Base-by-base conservation (phyloP, 2,888 invertebrate genomes). In the Emmelina monodactyla region DNA sequence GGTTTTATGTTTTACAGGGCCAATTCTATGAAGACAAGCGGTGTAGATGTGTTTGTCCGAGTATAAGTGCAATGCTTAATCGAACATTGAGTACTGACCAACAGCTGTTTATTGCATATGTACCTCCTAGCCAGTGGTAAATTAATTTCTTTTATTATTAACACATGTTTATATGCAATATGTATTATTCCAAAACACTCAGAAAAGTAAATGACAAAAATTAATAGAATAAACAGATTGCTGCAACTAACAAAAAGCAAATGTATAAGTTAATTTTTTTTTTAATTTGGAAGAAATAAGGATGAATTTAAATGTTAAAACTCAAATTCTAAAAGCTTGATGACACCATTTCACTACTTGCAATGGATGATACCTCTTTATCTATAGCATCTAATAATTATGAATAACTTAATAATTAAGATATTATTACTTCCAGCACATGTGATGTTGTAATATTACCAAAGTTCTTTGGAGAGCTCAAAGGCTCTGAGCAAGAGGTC, bases 21-120 rank as follows among this genome's bases (percentile, higher is more conserved):
- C 86, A 88, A 55, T 82, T 83, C 14, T 89, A 89, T 60, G 91
- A 91, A 55, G 91, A 92, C 58, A 88, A 86, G 50, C 68, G 92
- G 51, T 92, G 92, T 55, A 87, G 88, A 55, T 92, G 92, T 55
- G 84, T 91, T 16, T 93, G 92, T 50, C 91, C 91, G 0, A 87
- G 86, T 51, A 82, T 87, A 28, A 85, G 88, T 9, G 85, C 88
- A 0, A 82, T 86, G 41, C 82, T 87, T 33, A 83, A 69, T 35
- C 49, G 70, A 7, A 82, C 83, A 33, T 16, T 46, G 4, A 50
- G 45, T 15, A 80, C 83, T 1, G 83, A 83, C 33, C 82, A 87
- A 28, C 84, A 85, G 46, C 73, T 88, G 35, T 88, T 86, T 47
- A 89, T 89, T 37, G 86, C 85, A 15, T 88, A 88, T 65, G 89